Evolutionary conservation across 2,113 vertebrate species (phyloP).

Genomic region (Dolichallabes microphthalmus): DNA sequence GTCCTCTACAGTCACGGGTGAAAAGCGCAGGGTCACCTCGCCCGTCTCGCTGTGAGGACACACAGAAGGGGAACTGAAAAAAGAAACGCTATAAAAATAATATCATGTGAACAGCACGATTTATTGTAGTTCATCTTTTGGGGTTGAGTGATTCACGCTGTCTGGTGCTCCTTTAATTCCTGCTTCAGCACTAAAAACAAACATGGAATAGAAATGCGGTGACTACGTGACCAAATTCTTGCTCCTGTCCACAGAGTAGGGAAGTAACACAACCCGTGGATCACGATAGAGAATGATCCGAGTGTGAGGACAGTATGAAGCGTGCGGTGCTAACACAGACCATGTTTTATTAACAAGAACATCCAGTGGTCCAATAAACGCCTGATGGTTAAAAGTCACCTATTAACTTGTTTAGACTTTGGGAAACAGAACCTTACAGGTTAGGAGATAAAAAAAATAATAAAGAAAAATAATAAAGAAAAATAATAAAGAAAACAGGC

Average conservation of each 20-base stretch:
- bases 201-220: neutral
- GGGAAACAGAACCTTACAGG: neutral
- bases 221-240: neutral
- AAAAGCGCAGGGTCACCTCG: conserved; percentile 87
- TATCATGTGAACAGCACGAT: neutral
- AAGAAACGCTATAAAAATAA: neutral
- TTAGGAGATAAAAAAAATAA: neutral
- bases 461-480: neutral
- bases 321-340: neutral
- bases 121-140: neutral
- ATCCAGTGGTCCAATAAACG: neutral
- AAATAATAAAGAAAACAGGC: too few species aligned
- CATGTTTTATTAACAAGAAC: neutral
- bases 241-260: neutral
- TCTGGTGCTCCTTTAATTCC: neutral
- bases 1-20: conserved; percentile 82
- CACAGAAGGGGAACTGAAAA: neutral
- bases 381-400: neutral
- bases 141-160: neutral
- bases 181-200: neutral
- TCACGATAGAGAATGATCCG: neutral
- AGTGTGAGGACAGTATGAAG: neutral
- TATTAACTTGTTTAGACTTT: neutral
- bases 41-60: conserved; percentile 80
- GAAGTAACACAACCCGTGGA: neutral